Percentiles rank a stretch among this genome's conserved stretches.
Evolutionary conservation across 2,888 invertebrate species (phyloP).

Genomic region (Meteorus colon): DNA sequence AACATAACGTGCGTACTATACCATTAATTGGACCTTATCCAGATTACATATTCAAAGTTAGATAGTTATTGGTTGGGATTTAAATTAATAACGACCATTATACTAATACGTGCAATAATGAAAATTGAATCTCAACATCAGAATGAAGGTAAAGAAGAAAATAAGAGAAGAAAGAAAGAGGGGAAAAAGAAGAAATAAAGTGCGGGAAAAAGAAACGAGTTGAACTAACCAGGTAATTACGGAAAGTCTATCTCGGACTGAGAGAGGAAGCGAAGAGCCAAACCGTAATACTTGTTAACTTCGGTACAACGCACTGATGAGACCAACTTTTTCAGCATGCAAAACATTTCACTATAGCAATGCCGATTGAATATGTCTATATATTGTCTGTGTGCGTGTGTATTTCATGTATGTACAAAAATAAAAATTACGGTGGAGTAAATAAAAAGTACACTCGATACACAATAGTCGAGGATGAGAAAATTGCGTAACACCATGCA

Average conservation of each 20-base stretch:
- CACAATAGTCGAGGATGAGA: not conserved
- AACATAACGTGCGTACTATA: not conserved
- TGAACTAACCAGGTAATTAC: slow-evolving; percentile 15
- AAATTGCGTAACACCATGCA: not conserved
- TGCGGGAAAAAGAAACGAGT: not conserved
- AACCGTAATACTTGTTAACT: slow-evolving; percentile 9
- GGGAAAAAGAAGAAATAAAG: not conserved
- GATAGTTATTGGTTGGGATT: not conserved
- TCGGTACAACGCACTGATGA: not conserved
- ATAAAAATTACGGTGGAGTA: not conserved
- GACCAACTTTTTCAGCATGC: not conserved
- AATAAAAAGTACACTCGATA: not conserved
- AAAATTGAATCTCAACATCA: slow-evolving; percentile 16
- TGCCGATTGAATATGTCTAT: not conserved
- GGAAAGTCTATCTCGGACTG: not conserved
- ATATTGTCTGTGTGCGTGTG: not conserved
- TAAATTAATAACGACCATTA: not conserved
- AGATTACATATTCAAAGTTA: not conserved
- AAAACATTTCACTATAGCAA: not conserved
- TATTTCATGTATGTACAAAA: not conserved
- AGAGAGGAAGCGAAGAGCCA: not conserved
- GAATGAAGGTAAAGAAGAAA: not conserved
- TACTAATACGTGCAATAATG: not conserved
- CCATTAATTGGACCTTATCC: not conserved
- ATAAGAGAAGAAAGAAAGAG: not conserved